A percentile compares a stretch with the other conserved stretches of the same genome.
phyloP scores from a whole-genome alignment of 2,797 vertebrate genomes.

The Tympanoctomys barrerae region DNA sequence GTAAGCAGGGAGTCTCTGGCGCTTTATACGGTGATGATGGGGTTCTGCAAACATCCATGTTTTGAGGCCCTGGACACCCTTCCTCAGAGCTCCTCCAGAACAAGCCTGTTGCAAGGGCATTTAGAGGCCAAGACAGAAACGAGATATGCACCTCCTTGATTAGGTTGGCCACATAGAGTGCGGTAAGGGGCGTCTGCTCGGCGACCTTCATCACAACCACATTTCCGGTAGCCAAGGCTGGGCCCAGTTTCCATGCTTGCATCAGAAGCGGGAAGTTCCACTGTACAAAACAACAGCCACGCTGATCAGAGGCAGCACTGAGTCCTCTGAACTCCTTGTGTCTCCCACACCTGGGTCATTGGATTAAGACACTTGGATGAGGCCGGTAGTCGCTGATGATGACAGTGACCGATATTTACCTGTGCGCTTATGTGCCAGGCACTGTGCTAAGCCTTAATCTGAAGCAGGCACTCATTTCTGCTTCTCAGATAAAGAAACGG shows the following conservation, averaged over 20 bases:
- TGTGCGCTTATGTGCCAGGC: background rate
- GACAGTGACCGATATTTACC: accelerated
- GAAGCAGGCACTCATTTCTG: background rate
- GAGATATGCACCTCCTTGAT: conserved; percentile 93
- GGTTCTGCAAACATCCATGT: background rate
- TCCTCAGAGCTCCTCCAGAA: background rate
- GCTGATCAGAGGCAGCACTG: accelerated
- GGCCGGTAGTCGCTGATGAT: background rate
- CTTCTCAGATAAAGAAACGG: background rate
- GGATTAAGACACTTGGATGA: background rate
- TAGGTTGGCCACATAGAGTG: conserved; percentile 94
- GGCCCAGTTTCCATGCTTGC: conserved; percentile 97
- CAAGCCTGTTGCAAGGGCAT: background rate
- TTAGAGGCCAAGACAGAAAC: background rate
- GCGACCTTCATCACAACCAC: conserved; percentile 98
- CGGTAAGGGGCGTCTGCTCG: conserved; percentile 96
- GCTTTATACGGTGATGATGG: background rate
- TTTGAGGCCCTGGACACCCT: background rate
- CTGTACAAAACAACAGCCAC: conserved; percentile 84
- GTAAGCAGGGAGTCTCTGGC: background rate
- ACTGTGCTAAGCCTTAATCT: background rate
- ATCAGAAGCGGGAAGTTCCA: conserved; percentile 99
- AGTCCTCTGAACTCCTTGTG: background rate
- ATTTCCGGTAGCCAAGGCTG: conserved; percentile 96
- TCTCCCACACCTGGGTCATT: background rate